phyloP scores from a whole-genome alignment of 2,888 invertebrate genomes.

The Kuschelorhynchus macadamiae region DNA sequence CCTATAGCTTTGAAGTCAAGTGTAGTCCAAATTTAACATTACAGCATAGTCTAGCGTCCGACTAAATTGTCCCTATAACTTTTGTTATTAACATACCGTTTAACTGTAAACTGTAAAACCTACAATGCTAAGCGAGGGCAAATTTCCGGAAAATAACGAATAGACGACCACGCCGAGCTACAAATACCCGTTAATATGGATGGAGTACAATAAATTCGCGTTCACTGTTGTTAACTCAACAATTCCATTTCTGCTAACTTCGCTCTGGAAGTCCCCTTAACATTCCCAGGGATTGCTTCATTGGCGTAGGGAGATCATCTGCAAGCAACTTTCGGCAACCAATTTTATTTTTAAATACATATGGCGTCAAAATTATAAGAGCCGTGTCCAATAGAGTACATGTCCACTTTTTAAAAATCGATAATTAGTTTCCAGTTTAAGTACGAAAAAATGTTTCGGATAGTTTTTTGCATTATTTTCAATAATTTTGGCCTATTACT shows the following conservation, averaged over 20 bases:
- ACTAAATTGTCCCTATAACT: constrained; percentile 37
- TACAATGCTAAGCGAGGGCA: constrained; percentile 20
- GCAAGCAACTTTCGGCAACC: too few relatives aligned
- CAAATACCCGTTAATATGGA: constrained; percentile 26
- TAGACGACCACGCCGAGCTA: constrained; percentile 8
- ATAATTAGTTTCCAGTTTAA: too few relatives aligned
- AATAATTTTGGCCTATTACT: too few relatives aligned
- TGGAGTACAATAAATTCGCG: constrained; percentile 24
- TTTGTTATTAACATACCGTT: constrained; percentile 41
- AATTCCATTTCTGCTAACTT: constrained; percentile 24
- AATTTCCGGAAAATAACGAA: constrained; percentile 25
- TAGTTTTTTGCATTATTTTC: too few relatives aligned
- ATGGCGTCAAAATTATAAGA: too few relatives aligned
- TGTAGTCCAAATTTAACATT: constrained; percentile 18
- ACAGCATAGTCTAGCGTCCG: constrained; percentile 12
- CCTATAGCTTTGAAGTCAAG: constrained; percentile 6
- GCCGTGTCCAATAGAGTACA: too few relatives aligned
- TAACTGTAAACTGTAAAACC: constrained; percentile 36
- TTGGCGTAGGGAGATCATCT: too few relatives aligned
- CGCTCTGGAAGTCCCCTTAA: constrained; percentile 15
- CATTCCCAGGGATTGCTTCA: constrained; percentile 5
- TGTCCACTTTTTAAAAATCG: too few relatives aligned
- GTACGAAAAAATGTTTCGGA: too few relatives aligned
- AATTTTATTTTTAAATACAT: too few relatives aligned
- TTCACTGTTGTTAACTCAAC: constrained; percentile 26